These are phyloP conservation scores for Eutolmus rufibarbis DNA, from an alignment of 2,888 invertebrate genomes.

Conservation along the genomic window DNA sequence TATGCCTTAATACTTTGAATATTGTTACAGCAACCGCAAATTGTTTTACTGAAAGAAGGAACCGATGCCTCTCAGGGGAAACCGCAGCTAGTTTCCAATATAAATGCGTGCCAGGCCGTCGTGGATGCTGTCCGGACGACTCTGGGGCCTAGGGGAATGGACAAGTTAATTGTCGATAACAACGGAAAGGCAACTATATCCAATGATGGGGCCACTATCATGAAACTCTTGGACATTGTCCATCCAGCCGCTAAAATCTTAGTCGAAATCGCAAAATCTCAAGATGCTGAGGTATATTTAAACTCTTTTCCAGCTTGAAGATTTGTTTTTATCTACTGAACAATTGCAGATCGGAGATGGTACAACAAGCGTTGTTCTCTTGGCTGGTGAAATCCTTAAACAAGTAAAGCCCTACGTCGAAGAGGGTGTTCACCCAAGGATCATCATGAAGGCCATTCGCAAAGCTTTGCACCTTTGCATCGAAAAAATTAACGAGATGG, in stretches of 20 bases:
- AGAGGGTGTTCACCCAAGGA: constrained; percentile 93
- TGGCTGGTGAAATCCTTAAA: constrained; percentile 95
- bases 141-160: constrained; percentile 98
- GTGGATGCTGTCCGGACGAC: constrained; percentile 97
- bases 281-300: constrained; percentile 88
- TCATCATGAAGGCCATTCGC: constrained; percentile 89
- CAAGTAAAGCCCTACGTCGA: constrained; percentile 94
- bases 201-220: constrained; percentile 98
- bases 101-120: constrained; percentile 94
- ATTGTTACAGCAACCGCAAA: constrained; percentile 89
- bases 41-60: constrained; percentile 95
- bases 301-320: not conserved
- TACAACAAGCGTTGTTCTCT: constrained; percentile 94
- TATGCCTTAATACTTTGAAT: not conserved
- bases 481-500: constrained; percentile 81
- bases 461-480: constrained; percentile 83
- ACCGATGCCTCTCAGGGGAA: constrained; percentile 96
- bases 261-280: constrained; percentile 98
- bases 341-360: constrained; percentile 90
- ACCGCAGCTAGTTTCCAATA: constrained; percentile 94
- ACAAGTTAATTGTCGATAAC: constrained; percentile 94
- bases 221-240: constrained; percentile 96
- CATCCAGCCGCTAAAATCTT: constrained; percentile 98
- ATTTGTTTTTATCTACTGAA: not conserved
- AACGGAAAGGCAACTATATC: constrained; percentile 95